Base-by-base conservation (phyloP, 2,113 vertebrate species). In the Notechis scutatus region DNA sequence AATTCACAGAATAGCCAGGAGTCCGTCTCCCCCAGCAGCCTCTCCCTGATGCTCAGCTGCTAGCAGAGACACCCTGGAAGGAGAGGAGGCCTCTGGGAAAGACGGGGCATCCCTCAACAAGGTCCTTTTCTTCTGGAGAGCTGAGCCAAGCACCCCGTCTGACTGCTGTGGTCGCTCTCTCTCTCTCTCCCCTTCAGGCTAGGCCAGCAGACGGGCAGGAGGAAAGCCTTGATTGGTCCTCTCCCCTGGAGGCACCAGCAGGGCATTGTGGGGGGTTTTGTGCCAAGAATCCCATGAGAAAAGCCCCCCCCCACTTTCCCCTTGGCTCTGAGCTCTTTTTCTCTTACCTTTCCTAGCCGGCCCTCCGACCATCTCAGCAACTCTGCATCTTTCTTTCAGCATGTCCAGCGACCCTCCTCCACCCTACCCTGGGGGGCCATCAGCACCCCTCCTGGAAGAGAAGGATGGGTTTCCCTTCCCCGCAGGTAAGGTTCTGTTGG, bases 331-430 rank as follows among this genome's bases (percentile, higher is more conserved):
- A 6, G 29, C 42, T 12, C 7, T 23, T 26, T 39, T 29, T 20
- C 11, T 20, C 64, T 24, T 23, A 24, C 10, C 18, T 8, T 20
- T 24, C n/a, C 11, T 55, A 29, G 81, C 14, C 14, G 1, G 86
- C 3, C 1, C 2, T 6, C 26, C 5, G 4, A 50, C 69, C 54
- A 1, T 2, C 85, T 85, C 56, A n/a, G 23, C 0, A 23, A 12
- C 18, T 29, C n/a, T 47, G 88, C 64, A 0, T 91, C 74, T 95
- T 93, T 94, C 93, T 87, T 59, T 85, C 26, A 93, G 95, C 50
- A 99, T 99, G 99, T 99, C 99, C 85, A 99, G 91, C 8, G 99
- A 99, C 94, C 99, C 99, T 0, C 99, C 99, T 24, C 99, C 99
- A 23, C 99, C 99, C 1, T 99, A 99, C 92, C 99, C 99, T 0